Base-by-base conservation (phyloP, 2,888 invertebrate genomes). In the Eristalinus sepulchralis region DNA sequence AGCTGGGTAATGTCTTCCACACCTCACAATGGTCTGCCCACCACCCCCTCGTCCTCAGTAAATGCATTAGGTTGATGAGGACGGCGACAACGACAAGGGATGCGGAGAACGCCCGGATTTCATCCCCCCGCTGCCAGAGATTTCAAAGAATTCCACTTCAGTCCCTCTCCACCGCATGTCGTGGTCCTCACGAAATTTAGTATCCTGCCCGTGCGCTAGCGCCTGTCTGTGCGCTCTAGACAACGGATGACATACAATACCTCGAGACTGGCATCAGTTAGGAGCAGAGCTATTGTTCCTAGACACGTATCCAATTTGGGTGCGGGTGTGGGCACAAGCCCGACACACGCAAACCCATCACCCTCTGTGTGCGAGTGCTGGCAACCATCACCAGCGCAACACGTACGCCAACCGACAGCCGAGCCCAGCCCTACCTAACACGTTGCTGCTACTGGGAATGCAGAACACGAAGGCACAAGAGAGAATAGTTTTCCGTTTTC, bases 351-450 rank as follows among this genome's bases (percentile, higher is more conserved):
- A 70, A 27, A 31, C 13, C 13, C 17, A 55, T 17, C 34, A 31
- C 9, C 63, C 17, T 53, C 33, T 66, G 27, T 47, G 2, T 60
- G 22, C 36, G 55, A 62, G 62, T 34, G 70, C 70, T 64, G 60
- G 68, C 57, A 73, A 86, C 86, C 86, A 86, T 83, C 79, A 83
- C 86, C 83, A 79, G 64, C 75, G 83, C 86, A 83, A 86, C 67
- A 78, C 72, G 67, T 47, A 47, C 68, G 60, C 68, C 68, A 63
- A 8, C 47, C n/a, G n/a, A n/a, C 39, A 39, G 8, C 39, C 11
- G 13, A 39, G 39, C 39, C 11, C 39, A n/a, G 39, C 39, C 39
- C 39, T n/a, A n/a, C 39, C 39, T n/a, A 70, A 47, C 55, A 62
- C 33, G 24, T 55, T 27, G 27, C 27, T 27, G 27, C 27, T 27